Evolutionary conservation across 1,140 invertebrate species (phyloP).

Genomic region (Microplitis mediator): DNA sequence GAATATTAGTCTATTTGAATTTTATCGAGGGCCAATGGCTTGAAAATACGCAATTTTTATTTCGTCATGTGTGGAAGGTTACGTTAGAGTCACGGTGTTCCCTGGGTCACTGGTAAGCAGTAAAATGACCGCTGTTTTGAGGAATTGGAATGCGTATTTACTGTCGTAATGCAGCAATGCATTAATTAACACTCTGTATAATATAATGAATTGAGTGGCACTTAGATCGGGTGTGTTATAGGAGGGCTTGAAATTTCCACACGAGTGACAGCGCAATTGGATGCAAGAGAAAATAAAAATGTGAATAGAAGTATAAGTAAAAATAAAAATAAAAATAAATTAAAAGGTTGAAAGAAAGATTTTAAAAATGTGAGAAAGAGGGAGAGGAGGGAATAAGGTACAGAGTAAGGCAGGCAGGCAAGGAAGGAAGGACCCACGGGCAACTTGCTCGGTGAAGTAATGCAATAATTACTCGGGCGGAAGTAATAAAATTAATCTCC

Average conservation of each 20-base stretch:
- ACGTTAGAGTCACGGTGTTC: too few relatives aligned
- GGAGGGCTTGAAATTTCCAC: slow-evolving; percentile 12
- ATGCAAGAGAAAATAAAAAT: not conserved
- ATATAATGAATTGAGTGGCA: not conserved
- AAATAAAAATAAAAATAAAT: not conserved
- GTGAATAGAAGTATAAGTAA: not conserved
- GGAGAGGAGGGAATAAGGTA: not conserved
- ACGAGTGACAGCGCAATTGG: slow-evolving; percentile 14
- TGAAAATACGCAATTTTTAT: too few relatives aligned
- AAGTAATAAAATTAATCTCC: slow-evolving; percentile 60
- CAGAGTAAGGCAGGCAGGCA: slow-evolving; percentile 20
- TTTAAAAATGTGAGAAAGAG: not conserved
- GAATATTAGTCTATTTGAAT: too few relatives aligned
- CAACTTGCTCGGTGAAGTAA: slow-evolving; percentile 49
- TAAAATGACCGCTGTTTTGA: too few relatives aligned
- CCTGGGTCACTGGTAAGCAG: too few relatives aligned
- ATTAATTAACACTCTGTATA: slow-evolving; percentile 12
- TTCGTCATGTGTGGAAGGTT: too few relatives aligned
- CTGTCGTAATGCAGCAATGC: too few relatives aligned
- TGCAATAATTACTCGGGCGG: slow-evolving; percentile 56
- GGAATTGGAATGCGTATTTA: too few relatives aligned
- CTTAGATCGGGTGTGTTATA: not conserved
- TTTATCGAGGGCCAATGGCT: too few relatives aligned
- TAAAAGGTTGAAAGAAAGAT: slow-evolving; percentile 13
- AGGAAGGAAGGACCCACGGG: slow-evolving; percentile 20